Conservation (phyloP, 2,113 vertebrate species). For the Trichomycterus rosablanca region DNA sequence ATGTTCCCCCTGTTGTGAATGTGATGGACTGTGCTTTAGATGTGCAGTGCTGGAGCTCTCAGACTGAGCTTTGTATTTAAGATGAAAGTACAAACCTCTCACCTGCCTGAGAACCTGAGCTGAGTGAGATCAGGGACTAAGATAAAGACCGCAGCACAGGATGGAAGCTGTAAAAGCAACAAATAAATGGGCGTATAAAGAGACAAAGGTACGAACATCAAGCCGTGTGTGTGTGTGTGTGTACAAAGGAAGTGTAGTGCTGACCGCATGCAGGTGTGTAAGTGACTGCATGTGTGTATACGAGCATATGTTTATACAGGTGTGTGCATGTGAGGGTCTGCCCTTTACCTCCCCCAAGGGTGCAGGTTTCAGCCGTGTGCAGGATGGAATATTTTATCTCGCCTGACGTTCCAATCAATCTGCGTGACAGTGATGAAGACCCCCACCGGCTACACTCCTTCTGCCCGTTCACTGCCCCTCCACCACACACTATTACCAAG, state of each 20-base stretch:
- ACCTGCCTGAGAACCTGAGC: not conserved
- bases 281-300: conserved; percentile 6
- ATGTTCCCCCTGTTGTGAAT: too few species aligned
- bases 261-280: conserved; percentile 32
- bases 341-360: conserved; percentile 40
- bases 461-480: conserved; percentile 17
- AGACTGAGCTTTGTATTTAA: conserved; percentile 26
- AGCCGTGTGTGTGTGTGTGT: conserved; percentile 9
- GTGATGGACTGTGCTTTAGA: not conserved
- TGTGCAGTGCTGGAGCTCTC: not conserved
- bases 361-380: conserved; percentile 25
- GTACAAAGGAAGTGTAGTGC: not conserved
- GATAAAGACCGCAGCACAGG: not conserved
- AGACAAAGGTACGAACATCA: conserved; percentile 10
- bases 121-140: not conserved
- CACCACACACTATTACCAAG: conserved; percentile 43
- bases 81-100: conserved; percentile 21
- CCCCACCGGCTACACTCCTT: conserved; percentile 37
- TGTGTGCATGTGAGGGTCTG: conserved; percentile 22
- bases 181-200: conserved; percentile 8
- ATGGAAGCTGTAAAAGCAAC: not conserved
- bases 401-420: conserved; percentile 67
- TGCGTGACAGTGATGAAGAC: conserved; percentile 62
- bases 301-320: conserved; percentile 34
- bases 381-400: conserved; percentile 67